Percentiles rank a stretch among this genome's conserved stretches.
These are phyloP conservation scores for Notamacropus eugenii DNA, from an alignment of 2,797 vertebrate genomes.

Conservation along the genomic window DNA sequence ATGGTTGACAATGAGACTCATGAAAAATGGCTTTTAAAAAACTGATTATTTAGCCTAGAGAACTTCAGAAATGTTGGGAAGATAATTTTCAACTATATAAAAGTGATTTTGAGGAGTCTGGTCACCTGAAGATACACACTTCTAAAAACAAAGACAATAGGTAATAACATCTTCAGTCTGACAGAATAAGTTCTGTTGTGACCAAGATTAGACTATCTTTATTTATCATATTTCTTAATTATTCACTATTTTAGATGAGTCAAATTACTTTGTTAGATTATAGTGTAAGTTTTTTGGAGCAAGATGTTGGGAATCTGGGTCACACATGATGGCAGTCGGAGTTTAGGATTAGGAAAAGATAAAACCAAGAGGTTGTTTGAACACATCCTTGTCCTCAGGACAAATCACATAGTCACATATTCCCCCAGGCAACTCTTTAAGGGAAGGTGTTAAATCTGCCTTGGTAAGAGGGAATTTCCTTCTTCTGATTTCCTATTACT, in stretches of 20 bases:
- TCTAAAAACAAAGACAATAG: background rate
- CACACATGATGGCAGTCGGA: background rate
- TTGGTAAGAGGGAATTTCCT: too few species aligned
- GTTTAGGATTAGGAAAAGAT: background rate
- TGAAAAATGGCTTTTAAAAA: background rate
- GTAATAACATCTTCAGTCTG: background rate
- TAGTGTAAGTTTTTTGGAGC: background rate
- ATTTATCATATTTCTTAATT: background rate
- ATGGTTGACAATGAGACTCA: background rate
- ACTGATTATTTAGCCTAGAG: background rate
- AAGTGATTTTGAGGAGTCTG: background rate
- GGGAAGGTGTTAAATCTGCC: background rate
- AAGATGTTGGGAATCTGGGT: background rate
- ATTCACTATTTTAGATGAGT: background rate
- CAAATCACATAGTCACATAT: background rate
- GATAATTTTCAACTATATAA: background rate
- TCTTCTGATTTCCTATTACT: background rate
- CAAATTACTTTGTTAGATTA: background rate
- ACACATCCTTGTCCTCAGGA: background rate
- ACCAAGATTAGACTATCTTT: background rate
- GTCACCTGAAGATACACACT: background rate
- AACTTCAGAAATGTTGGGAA: background rate
- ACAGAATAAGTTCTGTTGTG: background rate
- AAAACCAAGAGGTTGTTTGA: background rate
- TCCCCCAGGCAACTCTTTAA: background rate